A percentile compares a stretch with the other conserved stretches of the same genome.
Conservation (phyloP, 2,888 invertebrate species). For the Galerucella pusilla region DNA sequence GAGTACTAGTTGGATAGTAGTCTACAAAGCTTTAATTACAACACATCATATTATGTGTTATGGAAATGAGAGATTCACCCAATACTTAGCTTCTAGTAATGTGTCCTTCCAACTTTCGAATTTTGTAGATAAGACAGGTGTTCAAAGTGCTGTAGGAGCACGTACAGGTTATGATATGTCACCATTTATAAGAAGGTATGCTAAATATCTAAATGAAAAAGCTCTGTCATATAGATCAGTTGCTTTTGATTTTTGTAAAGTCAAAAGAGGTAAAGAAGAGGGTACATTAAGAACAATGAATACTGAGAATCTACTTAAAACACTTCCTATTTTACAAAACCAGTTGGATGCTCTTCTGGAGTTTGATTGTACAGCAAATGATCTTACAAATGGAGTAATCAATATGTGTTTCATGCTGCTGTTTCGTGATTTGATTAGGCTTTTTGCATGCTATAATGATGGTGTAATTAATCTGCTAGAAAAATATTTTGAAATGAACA, state of each 20-base stretch:
- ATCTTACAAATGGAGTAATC: slow-evolving; percentile 94
- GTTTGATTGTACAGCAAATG: slow-evolving; percentile 97
- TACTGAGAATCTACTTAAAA: slow-evolving; percentile 96
- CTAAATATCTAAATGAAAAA: slow-evolving; percentile 99
- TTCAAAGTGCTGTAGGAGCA: slow-evolving; percentile 87
- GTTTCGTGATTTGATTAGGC: slow-evolving; percentile 97
- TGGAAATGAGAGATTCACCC: slow-evolving; percentile 99
- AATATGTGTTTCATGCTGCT: slow-evolving; percentile 99
- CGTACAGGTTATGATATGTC: slow-evolving; percentile 96
- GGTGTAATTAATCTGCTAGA: slow-evolving; percentile 98
- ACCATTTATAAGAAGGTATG: slow-evolving; percentile 97
- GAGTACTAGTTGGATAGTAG: slow-evolving; percentile 98
- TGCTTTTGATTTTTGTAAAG: slow-evolving; percentile 99
- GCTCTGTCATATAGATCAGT: slow-evolving; percentile 97
- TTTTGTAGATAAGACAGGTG: slow-evolving; percentile 97
- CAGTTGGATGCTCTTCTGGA: slow-evolving; percentile 97
- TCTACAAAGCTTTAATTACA: slow-evolving; percentile 97
- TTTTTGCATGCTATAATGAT: slow-evolving; percentile 99
- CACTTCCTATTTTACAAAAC: slow-evolving; percentile 94
- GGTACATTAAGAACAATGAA: slow-evolving; percentile 98
- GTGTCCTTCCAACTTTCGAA: slow-evolving; percentile 98
- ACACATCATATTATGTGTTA: slow-evolving; percentile 99
- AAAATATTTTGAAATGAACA: slow-evolving; percentile 99
- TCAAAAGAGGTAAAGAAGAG: slow-evolving; percentile 98
- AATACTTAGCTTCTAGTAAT: slow-evolving; percentile 99